phyloP scores from a whole-genome alignment of 2,888 invertebrate species.

The Platycnemis pennipes region DNA sequence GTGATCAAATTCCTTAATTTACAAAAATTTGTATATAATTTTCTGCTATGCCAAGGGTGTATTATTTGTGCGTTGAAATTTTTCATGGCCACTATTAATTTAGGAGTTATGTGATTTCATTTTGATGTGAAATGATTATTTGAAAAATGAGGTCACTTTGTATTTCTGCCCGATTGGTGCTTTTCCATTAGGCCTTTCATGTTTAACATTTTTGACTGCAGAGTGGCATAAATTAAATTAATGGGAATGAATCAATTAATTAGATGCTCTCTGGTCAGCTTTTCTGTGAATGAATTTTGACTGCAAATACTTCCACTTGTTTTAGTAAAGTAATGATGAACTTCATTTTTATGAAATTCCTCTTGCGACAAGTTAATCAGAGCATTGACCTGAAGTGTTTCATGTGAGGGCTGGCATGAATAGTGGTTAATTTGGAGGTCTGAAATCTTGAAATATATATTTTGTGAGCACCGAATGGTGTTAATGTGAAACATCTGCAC shows the following conservation, averaged over 20 bases:
- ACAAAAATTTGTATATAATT: not conserved
- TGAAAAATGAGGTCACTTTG: not conserved
- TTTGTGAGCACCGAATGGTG: slow-evolving; percentile 33
- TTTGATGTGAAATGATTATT: not conserved
- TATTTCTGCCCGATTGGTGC: not conserved
- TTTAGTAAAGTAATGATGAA: not conserved
- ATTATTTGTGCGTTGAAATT: not conserved
- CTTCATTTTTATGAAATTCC: slow-evolving; percentile 3
- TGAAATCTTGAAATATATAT: slow-evolving; percentile 43
- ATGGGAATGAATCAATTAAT: slow-evolving; percentile 39
- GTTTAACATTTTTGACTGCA: no score
- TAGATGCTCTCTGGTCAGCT: slow-evolving; percentile 33
- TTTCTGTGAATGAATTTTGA: not conserved
- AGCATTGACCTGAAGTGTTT: slow-evolving; percentile 24
- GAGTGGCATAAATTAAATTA: no score
- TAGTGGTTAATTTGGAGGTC: not conserved
- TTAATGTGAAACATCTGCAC: slow-evolving; percentile 50
- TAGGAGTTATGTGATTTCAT: not conserved
- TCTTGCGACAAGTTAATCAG: not conserved
- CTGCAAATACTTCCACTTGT: not conserved
- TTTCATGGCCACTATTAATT: not conserved
- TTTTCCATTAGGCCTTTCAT: not conserved
- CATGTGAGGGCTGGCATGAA: slow-evolving; percentile 9
- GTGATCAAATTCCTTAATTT: not conserved
- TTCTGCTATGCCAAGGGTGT: not conserved